Base-by-base conservation (phyloP, 2,113 vertebrate genomes). In the Lepus europaeus region DNA sequence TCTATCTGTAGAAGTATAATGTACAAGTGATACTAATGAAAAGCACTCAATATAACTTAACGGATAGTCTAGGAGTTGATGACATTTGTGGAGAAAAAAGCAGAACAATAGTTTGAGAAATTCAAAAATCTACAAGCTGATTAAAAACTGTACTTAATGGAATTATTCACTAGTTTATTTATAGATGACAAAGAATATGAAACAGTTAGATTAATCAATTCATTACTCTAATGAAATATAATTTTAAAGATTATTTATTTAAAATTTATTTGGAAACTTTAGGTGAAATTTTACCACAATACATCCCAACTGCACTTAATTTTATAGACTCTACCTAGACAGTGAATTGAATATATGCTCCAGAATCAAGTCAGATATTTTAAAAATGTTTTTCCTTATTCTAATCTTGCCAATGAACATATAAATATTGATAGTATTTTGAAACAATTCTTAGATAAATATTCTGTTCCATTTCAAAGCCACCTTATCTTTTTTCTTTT, bases 41-140 rank as follows among this genome's bases (percentile, higher is more conserved):
- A 95, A 86, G 20, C 33, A 90, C 36, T 94, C 86, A 96, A 88
- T 93, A 95, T 92, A 80, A 84, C 74, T 95, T 95, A 93, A 95
- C 93, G 88, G 9, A 64, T 76, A 8, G 11, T 56, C 11, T 69
- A 68, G 56, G 5, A 68, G 39, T 31, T 36, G 85, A 93, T 91
- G 96, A 97, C 76, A 93, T 96, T 97, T 97, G 45, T 68, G 69
- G 64, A 20, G 27, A 80, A 96, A 87, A 93, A 97, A 94, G 53
- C 51, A 85, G 53, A 76, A 14, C 51, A 59, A 49, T 51, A 39
- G 5, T 83, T 93, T 90, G 96, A 97, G 97, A 97, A 97, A 94
- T 97, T 95, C 96, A 96, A 96, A 97, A 97, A 98, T 96, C 89
- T 96, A 97, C 96, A 91, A 97, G 73, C 81, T 96, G 74, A 90